Base-by-base conservation (phyloP, 2,113 vertebrate genomes). In the Amphiprion ocellaris region DNA sequence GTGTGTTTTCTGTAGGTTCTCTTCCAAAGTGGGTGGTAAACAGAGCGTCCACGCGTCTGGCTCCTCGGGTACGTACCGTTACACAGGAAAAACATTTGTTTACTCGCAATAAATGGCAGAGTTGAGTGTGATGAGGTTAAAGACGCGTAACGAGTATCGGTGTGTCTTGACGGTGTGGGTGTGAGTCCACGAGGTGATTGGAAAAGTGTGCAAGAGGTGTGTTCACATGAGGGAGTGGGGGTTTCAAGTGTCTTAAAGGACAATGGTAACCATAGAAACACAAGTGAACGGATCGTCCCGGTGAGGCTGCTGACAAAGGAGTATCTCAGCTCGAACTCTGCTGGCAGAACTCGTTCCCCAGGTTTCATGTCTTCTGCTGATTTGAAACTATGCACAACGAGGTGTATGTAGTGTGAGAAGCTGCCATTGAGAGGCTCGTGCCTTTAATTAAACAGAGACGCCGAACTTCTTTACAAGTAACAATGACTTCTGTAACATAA, bases 21-120 rank as follows among this genome's bases (percentile, higher is more conserved):
- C 92, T 96, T 85, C 96, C 95, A 3, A 96, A 96, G 80, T 94
- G 93, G 95, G 88, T 95, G 28, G 95, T 96, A 21, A 96, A 96
- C 88, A 95, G 91, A 83, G 94, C 91, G 6, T 94, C 93, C 2
- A 92, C 95, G 72, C 89, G 93, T 54, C 76, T 96, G 10, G 96
- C 94, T 68, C 95, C 95, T 0, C 84, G 81, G 92, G 96, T 95
- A 91, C 66, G 94, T 77, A 26, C 1, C 73, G 54, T 58, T 1
- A 53, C 26, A 28, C 62, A 61, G 19, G 10, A 19, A 2, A 7
- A 58, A 15, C 19, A 54, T 74, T 46, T 56, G n/a, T 71, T 76
- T 58, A 46, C 19, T 41, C 71, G 1, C 16, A 17, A 24, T 50
- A 14, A 30, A 84, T 30, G 28, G 17, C 46, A 26, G 62, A 41